phyloP scores from a whole-genome alignment of 1,140 invertebrate species.

The Bombus haemorrhoidalis region DNA sequence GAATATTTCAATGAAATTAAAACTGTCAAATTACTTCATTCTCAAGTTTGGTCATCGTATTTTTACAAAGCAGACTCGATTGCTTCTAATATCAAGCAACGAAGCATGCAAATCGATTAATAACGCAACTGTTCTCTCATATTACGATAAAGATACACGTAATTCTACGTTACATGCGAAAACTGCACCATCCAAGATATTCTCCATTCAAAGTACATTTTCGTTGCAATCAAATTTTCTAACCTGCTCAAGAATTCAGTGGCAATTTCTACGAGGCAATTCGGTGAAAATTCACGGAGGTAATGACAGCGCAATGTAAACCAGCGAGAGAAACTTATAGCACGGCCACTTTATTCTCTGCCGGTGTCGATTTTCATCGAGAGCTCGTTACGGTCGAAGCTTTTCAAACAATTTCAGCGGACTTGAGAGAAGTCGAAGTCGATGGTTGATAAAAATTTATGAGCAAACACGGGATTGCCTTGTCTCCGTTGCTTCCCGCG shows the following conservation, averaged over 20 bases:
- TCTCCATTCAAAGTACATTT: neutral
- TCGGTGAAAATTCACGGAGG: neutral
- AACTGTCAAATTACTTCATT: too few species aligned
- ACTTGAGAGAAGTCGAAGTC: neutral
- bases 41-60: too few species aligned
- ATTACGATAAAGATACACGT: too few species aligned
- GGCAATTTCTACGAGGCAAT: neutral
- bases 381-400: neutral
- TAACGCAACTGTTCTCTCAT: too few species aligned
- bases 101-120: too few species aligned
- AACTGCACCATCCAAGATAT: neutral
- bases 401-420: neutral
- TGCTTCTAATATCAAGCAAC: too few species aligned
- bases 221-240: neutral
- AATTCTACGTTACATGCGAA: too few species aligned
- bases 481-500: neutral
- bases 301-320: neutral
- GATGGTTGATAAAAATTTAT: conserved; percentile 45
- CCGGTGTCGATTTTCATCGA: neutral
- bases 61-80: too few species aligned
- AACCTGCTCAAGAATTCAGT: neutral
- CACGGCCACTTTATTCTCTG: neutral
- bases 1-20: too few species aligned
- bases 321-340: neutral
- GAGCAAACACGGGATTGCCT: conserved; percentile 3